Evolutionary conservation across 2,888 invertebrate species (phyloP).

Genomic region (Nymphalis polychloros): DNA sequence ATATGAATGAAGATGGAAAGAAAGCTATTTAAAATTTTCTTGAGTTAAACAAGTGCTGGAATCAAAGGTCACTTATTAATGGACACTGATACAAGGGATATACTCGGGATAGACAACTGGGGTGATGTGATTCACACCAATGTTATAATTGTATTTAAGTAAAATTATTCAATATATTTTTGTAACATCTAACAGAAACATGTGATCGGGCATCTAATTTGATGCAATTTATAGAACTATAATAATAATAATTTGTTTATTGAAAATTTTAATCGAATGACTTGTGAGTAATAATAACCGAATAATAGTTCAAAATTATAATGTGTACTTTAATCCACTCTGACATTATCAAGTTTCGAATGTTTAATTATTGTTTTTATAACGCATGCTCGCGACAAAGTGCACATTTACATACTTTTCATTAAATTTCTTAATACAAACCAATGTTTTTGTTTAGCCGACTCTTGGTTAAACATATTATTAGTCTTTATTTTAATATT

Average conservation of each 20-base stretch:
- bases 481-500: slow-evolving; percentile 33
- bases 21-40: slow-evolving; percentile 13
- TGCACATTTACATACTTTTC: slow-evolving; percentile 5
- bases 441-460: slow-evolving; percentile 19
- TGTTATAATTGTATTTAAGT: slow-evolving; percentile 19
- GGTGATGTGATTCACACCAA: slow-evolving; percentile 17
- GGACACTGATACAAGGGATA: slow-evolving; percentile 23
- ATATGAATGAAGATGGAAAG: slow-evolving; percentile 44
- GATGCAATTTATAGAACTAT: background rate
- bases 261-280: too few species aligned
- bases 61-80: slow-evolving; percentile 6
- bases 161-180: slow-evolving; percentile 26
- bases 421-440: slow-evolving; percentile 5
- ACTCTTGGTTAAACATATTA: slow-evolving; percentile 20
- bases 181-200: slow-evolving; percentile 12
- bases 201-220: background rate
- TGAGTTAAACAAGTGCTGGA: slow-evolving; percentile 9
- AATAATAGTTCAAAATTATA: slow-evolving; percentile 4
- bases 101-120: slow-evolving; percentile 7
- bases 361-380: background rate
- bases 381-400: background rate
- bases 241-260: background rate
- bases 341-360: too few species aligned
- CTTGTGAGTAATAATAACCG: background rate
- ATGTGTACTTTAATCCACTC: background rate